These are phyloP conservation scores for Phalera bucephala DNA, from an alignment of 2,888 invertebrate species.

Conservation along the genomic window DNA sequence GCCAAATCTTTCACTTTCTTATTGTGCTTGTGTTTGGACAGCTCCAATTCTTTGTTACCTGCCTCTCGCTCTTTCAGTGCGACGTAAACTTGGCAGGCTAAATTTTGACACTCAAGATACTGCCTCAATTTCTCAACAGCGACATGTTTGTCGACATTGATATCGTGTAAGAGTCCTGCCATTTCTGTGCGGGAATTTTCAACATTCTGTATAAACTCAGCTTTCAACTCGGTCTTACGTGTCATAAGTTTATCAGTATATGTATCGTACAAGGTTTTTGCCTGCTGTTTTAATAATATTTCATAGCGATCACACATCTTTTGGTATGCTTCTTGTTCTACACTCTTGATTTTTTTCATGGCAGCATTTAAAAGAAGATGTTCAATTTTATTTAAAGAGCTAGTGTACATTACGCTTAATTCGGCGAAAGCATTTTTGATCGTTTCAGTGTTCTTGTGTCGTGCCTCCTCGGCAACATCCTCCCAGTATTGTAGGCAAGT, in stretches of 20 bases:
- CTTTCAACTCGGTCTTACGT: constrained; percentile 49
- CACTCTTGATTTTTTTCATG: constrained; percentile 46
- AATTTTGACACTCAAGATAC: constrained; percentile 58
- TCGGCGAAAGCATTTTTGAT: constrained; percentile 52
- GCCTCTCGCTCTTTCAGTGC: constrained; percentile 68
- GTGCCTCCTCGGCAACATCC: constrained; percentile 34
- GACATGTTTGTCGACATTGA: constrained; percentile 64
- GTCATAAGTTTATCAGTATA: constrained; percentile 47
- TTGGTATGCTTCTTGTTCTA: constrained; percentile 38
- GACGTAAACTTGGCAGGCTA: constrained; percentile 73
- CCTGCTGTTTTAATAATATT: constrained; percentile 51
- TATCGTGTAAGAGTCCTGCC: constrained; percentile 51
- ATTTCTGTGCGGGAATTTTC: constrained; percentile 36
- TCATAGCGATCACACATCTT: constrained; percentile 53
- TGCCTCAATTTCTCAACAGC: constrained; percentile 59
- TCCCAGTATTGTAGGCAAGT: constrained; percentile 40
- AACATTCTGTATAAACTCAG: constrained; percentile 45
- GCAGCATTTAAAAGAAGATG: constrained; percentile 51
- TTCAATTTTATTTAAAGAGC: constrained; percentile 58
- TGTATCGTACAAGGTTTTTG: constrained; percentile 50
- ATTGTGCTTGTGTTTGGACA: constrained; percentile 45
- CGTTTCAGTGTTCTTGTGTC: constrained; percentile 43
- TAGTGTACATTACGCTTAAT: constrained; percentile 49
- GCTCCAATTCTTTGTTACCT: constrained; percentile 48
- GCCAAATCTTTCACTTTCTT: constrained; percentile 49